phyloP scores from a whole-genome alignment of 2,113 vertebrate species.

The Tricholaema leucomelas region DNA sequence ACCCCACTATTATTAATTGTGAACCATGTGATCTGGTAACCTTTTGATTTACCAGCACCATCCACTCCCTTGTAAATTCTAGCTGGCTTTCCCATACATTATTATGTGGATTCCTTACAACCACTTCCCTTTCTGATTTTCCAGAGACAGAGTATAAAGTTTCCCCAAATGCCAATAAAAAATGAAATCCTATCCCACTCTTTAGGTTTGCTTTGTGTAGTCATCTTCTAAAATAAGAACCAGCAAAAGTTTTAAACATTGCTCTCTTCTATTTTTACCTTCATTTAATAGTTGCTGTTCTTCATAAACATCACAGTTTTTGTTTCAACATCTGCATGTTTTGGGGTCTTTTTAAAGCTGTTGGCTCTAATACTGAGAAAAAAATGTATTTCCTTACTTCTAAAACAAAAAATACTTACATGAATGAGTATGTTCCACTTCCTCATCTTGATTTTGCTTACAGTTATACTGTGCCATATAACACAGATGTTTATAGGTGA shows the following conservation, averaged over 20 bases:
- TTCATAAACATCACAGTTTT: constrained; percentile 60
- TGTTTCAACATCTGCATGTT: constrained; percentile 32
- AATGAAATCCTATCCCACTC: constrained; percentile 75
- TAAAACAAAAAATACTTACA: background rate
- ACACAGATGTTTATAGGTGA: constrained; percentile 35
- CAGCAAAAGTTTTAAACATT: constrained; percentile 44
- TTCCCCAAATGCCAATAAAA: constrained; percentile 84
- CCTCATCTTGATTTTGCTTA: constrained; percentile 11
- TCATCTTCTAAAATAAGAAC: constrained; percentile 82
- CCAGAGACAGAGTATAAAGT: constrained; percentile 83
- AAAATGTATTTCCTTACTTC: constrained; percentile 50
- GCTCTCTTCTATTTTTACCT: constrained; percentile 74
- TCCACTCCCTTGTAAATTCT: constrained; percentile 82
- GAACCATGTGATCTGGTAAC: constrained; percentile 65
- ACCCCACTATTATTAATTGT: constrained; percentile 73
- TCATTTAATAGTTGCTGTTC: constrained; percentile 65
- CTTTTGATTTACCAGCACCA: constrained; percentile 76
- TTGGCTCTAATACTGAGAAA: constrained; percentile 43
- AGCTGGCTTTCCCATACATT: constrained; percentile 80
- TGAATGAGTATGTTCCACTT: constrained; percentile 14
- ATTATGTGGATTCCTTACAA: constrained; percentile 84
- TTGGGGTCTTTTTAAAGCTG: background rate
- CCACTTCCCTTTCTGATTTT: constrained; percentile 87
- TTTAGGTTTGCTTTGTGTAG: constrained; percentile 75
- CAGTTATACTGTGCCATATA: background rate